Conservation (phyloP, 2,888 invertebrate genomes). For the Drosophila neonasuta region DNA sequence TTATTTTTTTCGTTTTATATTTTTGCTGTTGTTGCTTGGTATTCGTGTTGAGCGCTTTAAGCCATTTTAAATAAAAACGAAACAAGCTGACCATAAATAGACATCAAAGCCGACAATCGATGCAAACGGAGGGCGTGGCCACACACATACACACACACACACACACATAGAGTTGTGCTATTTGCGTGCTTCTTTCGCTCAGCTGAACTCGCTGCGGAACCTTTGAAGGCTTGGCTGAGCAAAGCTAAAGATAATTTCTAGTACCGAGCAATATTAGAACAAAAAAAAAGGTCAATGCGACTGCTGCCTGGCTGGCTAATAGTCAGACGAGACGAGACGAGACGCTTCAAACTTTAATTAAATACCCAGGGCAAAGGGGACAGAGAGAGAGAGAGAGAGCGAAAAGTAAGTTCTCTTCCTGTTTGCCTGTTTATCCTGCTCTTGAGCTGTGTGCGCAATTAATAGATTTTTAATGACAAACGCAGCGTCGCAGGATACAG, state of each 20-base stretch:
- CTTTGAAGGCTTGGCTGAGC: conserved; percentile 59
- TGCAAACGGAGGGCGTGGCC: conserved; percentile 31
- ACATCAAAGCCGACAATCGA: conserved; percentile 61
- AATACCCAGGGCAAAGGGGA: conserved; percentile 17
- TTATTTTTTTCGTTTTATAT: neutral
- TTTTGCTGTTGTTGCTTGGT: neutral
- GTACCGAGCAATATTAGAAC: neutral
- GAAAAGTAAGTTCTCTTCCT: conserved; percentile 7
- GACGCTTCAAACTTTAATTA: conserved; percentile 43
- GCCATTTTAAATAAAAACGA: conserved; percentile 58
- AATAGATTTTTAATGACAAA: conserved; percentile 78
- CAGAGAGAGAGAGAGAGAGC: neutral
- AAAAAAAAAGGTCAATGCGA: conserved; percentile 29
- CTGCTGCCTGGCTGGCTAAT: conserved; percentile 31
- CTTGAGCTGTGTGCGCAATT: conserved; percentile 74
- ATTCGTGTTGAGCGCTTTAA: conserved; percentile 35
- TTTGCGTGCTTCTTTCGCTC: conserved; percentile 71
- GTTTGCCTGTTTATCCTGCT: conserved; percentile 52
- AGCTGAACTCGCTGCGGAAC: conserved; percentile 46
- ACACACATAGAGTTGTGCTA: conserved; percentile 35
- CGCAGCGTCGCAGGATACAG: conserved; percentile 28
- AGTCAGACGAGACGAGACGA: conserved; percentile 65
- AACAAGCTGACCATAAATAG: conserved; percentile 59
- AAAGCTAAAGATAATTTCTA: conserved; percentile 41
- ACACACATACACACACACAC: conserved; percentile 24